These are phyloP conservation scores for Chelonia mydas DNA, from an alignment of 2,797 vertebrate genomes.

Conservation along the genomic window DNA sequence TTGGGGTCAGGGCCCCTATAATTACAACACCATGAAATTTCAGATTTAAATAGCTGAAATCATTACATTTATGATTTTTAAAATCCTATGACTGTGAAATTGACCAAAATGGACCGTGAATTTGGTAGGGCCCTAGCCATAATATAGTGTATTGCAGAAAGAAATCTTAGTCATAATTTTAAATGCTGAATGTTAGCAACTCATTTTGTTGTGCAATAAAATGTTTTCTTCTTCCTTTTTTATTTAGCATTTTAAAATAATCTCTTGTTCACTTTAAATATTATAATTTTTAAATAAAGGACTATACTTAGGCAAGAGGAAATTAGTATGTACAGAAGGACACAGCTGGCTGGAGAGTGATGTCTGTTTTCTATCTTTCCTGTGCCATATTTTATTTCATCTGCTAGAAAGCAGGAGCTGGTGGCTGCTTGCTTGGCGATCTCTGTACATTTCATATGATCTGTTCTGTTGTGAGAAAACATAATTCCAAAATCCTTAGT, in stretches of 20 bases:
- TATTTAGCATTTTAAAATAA: background rate
- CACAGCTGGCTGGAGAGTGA: rapidly evolving
- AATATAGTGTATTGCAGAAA: background rate
- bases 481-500: background rate
- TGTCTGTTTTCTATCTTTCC: background rate
- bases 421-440: background rate
- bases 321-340: background rate
- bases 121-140: too few relatives aligned
- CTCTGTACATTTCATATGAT: background rate
- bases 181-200: background rate
- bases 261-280: background rate
- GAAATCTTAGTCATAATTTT: background rate
- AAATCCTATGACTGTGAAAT: too few relatives aligned
- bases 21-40: too few relatives aligned
- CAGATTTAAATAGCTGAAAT: too few relatives aligned
- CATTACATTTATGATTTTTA: too few relatives aligned
- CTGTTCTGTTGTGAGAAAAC: background rate
- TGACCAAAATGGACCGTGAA: too few relatives aligned
- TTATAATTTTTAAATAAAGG: background rate
- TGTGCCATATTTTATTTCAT: background rate
- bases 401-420: background rate
- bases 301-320: rapidly evolving
- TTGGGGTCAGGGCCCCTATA: too few relatives aligned
- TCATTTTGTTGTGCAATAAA: background rate
- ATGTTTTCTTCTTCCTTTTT: background rate